Percentiles rank a stretch among this genome's conserved stretches.
Conservation (phyloP, 2,113 vertebrate species). For the Eurystomus gularis region DNA sequence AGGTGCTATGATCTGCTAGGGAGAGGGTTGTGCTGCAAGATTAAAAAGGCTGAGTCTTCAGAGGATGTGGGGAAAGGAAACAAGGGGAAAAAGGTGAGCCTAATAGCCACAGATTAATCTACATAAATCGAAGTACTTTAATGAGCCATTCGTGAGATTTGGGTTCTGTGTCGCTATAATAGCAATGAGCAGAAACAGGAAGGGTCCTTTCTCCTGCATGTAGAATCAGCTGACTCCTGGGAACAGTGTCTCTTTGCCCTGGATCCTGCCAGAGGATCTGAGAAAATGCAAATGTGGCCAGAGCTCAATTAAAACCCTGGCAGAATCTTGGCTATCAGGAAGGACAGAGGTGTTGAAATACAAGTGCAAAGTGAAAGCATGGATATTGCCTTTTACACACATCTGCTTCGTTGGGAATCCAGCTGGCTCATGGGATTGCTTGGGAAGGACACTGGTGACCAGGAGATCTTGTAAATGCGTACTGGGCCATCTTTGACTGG, state of each 20-base stretch:
- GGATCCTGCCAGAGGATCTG: neutral
- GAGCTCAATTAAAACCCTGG: neutral
- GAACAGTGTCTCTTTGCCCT: neutral
- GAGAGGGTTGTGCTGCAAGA: neutral
- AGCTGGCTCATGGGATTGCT: neutral
- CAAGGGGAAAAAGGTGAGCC: neutral
- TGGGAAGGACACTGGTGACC: neutral
- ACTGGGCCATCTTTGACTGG: neutral
- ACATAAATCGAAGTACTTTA: neutral
- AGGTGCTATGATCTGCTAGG: neutral
- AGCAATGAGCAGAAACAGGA: neutral
- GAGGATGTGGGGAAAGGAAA: neutral
- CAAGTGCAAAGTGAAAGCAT: neutral
- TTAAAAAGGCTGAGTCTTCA: neutral
- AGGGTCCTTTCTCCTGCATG: fast-evolving
- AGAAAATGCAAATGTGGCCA: neutral
- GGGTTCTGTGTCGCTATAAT: neutral
- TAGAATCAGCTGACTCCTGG: neutral
- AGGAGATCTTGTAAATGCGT: neutral
- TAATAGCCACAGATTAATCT: neutral
- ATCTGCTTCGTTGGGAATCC: neutral
- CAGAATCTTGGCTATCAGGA: neutral
- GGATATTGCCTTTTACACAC: neutral
- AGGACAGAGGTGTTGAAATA: neutral
- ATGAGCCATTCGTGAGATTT: neutral